These are phyloP conservation scores for Aplidium turbinatum DNA, from an alignment of 23 tunicate species.

Conservation along the genomic window DNA sequence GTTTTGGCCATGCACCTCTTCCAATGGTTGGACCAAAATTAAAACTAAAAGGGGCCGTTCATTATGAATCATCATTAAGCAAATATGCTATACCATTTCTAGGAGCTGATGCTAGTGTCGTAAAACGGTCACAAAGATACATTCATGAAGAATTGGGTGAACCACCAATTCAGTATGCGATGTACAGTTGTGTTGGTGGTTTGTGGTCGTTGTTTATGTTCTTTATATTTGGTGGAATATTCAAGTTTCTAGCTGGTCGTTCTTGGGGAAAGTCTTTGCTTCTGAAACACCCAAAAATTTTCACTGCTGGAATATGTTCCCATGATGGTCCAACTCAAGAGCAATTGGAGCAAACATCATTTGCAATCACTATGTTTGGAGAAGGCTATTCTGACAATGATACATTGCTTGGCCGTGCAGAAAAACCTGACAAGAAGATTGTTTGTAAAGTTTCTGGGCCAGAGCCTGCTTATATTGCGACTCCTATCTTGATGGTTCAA, in stretches of 20 bases:
- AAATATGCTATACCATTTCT: slow-evolving; percentile 76
- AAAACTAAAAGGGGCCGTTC: slow-evolving; percentile 40
- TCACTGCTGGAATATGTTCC: slow-evolving; percentile 66
- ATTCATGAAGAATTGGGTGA: slow-evolving; percentile 46
- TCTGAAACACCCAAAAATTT: slow-evolving; percentile 73
- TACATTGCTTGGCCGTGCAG: not conserved
- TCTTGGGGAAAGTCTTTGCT: slow-evolving; percentile 70
- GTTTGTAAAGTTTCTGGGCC: slow-evolving; percentile 71
- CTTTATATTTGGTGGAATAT: slow-evolving; percentile 52
- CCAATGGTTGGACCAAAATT: slow-evolving; percentile 72
- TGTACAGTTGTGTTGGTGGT: slow-evolving; percentile 57
- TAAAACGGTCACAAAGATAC: slow-evolving; percentile 69
- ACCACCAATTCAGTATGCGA: slow-evolving; percentile 74
- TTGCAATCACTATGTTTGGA: slow-evolving; percentile 59
- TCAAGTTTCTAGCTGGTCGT: slow-evolving; percentile 54
- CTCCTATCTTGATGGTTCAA: slow-evolving; percentile 76
- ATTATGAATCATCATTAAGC: slow-evolving; percentile 16
- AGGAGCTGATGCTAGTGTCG: slow-evolving; percentile 91
- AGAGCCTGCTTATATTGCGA: slow-evolving; percentile 88
- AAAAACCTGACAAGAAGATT: slow-evolving; percentile 48
- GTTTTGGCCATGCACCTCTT: slow-evolving; percentile 29
- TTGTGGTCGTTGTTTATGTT: slow-evolving; percentile 35
- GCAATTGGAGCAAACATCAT: slow-evolving; percentile 62
- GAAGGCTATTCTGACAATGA: slow-evolving; percentile 60
- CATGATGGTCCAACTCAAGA: slow-evolving; percentile 84